phyloP scores from a whole-genome alignment of 35 echinoderm and acorn worm genomes.

The Heliocidaris tuberculata region DNA sequence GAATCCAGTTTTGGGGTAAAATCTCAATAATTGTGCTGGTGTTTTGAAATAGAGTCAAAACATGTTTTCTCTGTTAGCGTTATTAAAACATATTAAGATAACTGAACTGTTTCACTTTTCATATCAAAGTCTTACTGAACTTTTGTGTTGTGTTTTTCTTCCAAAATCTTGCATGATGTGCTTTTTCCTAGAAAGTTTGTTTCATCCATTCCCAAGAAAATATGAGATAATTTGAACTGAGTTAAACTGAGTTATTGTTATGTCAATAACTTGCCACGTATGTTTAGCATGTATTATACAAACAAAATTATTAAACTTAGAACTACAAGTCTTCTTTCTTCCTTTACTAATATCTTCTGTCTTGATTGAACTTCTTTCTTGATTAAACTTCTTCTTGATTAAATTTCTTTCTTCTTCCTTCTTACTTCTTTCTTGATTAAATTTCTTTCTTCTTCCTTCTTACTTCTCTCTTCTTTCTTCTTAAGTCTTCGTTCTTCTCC shows the following conservation, averaged over 20 bases:
- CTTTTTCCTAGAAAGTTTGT: not conserved
- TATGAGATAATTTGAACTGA: not conserved
- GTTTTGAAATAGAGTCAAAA: not conserved
- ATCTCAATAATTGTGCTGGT: constrained; percentile 9
- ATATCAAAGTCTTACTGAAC: constrained; percentile 16
- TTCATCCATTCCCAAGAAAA: not conserved
- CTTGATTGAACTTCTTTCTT: too few relatives aligned
- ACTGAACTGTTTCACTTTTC: not conserved
- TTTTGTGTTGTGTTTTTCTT: constrained; percentile 21
- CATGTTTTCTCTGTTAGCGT: not conserved
- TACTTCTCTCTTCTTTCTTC: too few relatives aligned
- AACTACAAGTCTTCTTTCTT: too few relatives aligned
- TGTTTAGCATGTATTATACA: constrained; percentile 21
- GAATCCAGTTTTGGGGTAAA: not conserved
- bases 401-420: too few relatives aligned
- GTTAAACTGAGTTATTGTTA: too few relatives aligned
- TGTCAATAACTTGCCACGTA: too few relatives aligned
- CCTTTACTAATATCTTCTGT: too few relatives aligned
- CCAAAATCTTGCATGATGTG: not conserved
- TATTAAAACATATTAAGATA: not conserved
- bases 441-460: constrained; percentile 10
- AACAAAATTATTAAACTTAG: too few relatives aligned
- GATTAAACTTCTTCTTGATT: too few relatives aligned
- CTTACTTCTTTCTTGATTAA: not conserved
- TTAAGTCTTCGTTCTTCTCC: too few relatives aligned